Conservation (phyloP, 2,888 invertebrate species). For the Drosophila neutralis region DNA sequence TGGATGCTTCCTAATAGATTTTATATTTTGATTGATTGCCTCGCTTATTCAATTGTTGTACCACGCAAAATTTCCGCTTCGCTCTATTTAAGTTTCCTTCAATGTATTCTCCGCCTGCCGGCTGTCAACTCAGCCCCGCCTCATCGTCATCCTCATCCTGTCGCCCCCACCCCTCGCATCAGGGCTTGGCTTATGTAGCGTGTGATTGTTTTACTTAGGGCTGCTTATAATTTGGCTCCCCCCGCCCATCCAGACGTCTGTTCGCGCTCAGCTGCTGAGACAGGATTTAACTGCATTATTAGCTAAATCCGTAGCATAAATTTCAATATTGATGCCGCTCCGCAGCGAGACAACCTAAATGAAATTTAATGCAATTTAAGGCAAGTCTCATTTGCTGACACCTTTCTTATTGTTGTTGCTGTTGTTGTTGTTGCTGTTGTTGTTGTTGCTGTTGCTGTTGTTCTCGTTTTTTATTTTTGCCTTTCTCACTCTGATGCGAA, state of each 20-base stretch:
- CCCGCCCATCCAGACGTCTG: not conserved
- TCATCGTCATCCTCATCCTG: not conserved
- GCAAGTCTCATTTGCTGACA: constrained; percentile 65
- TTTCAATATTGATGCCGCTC: constrained; percentile 73
- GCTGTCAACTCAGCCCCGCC: not conserved
- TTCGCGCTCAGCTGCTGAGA: constrained; percentile 44
- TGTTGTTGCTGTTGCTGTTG: not conserved
- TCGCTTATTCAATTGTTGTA: constrained; percentile 79
- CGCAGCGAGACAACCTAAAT: constrained; percentile 61
- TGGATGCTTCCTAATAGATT: constrained; percentile 69
- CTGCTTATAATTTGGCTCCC: constrained; percentile 54
- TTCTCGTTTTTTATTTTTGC: not conserved
- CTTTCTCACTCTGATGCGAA: constrained; percentile 42
- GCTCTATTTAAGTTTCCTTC: constrained; percentile 14
- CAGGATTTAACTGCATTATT: constrained; percentile 78
- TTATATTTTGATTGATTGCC: constrained; percentile 81
- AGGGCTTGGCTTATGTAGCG: constrained; percentile 73
- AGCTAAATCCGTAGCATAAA: constrained; percentile 77
- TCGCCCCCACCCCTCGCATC: constrained; percentile 48
- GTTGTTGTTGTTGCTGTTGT: not conserved
- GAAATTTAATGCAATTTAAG: constrained; percentile 76
- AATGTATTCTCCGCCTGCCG: constrained; percentile 3
- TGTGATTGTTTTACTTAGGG: constrained; percentile 78
- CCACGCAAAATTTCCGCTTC: not conserved
- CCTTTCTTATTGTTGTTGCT: constrained; percentile 24